Conservation (phyloP, 2,113 vertebrate species). For the Perca flavescens region DNA sequence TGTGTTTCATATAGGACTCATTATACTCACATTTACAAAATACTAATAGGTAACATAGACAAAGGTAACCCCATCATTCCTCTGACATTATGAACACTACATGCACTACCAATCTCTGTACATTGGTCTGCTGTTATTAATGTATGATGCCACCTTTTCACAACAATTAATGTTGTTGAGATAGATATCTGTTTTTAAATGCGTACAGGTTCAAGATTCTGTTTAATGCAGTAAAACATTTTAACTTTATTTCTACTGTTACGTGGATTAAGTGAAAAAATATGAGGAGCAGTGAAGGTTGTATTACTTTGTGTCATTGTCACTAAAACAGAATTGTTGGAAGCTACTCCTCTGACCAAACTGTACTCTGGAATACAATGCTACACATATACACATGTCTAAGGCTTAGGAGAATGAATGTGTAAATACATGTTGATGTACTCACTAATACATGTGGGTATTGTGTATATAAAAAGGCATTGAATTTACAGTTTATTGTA, state of each 20-base stretch:
- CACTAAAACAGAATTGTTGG: conserved; percentile 72
- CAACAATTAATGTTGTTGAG: conserved; percentile 6
- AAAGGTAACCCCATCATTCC: conserved; percentile 30
- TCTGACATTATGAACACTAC: conserved; percentile 43
- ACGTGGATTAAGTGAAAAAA: conserved; percentile 44
- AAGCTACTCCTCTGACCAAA: conserved; percentile 59
- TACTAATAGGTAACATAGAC: conserved; percentile 41
- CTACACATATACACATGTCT: conserved; percentile 37
- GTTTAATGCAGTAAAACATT: conserved; percentile 62
- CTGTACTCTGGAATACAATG: conserved; percentile 53
- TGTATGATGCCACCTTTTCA: conserved; percentile 42
- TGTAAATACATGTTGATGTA: conserved; percentile 74
- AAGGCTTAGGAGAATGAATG: conserved; percentile 65
- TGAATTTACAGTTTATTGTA: conserved; percentile 71
- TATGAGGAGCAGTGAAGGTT: conserved; percentile 33
- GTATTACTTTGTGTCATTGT: conserved; percentile 64
- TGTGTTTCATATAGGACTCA: conserved; percentile 33
- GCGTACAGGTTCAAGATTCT: conserved; percentile 32
- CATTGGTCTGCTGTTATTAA: conserved; percentile 40
- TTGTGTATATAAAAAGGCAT: conserved; percentile 70
- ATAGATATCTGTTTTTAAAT: conserved; percentile 43
- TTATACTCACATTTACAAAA: conserved; percentile 43
- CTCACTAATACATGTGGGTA: conserved; percentile 49
- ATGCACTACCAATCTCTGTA: conserved; percentile 52
- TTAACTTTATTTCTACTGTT: conserved; percentile 36